Conservation (phyloP, 2,888 invertebrate species). For the Machimus rusticus region DNA sequence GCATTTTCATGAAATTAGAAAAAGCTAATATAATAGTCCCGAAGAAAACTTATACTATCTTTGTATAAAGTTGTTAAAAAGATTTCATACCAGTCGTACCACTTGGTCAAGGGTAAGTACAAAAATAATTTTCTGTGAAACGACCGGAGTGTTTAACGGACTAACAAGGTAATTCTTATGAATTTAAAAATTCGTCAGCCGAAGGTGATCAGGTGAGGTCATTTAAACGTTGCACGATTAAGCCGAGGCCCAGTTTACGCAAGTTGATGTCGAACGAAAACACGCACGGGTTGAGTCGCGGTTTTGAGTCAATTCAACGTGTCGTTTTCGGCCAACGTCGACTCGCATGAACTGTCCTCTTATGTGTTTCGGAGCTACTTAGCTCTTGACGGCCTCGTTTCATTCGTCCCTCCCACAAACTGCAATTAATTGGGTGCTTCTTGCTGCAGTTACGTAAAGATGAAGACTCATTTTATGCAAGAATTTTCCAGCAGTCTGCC, state of each 20-base stretch:
- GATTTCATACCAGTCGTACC: background rate
- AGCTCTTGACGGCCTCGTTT: background rate
- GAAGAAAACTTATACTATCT: background rate
- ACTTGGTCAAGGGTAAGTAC: background rate
- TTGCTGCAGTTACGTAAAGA: background rate
- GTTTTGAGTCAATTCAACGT: background rate
- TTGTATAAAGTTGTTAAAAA: background rate
- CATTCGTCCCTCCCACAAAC: background rate
- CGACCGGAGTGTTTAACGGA: background rate
- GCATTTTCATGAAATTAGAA: background rate
- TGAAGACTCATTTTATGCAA: background rate
- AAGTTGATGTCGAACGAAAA: background rate
- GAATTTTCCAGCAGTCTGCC: background rate
- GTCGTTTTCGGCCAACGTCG: background rate
- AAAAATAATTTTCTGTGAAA: background rate
- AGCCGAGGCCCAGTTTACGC: background rate
- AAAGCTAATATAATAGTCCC: background rate
- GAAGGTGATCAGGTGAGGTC: background rate
- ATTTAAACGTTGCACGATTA: background rate
- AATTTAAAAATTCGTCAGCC: background rate
- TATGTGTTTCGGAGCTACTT: background rate
- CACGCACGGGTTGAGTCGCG: background rate
- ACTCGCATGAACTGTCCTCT: background rate
- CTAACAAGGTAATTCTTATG: background rate
- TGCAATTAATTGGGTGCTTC: background rate